Percentiles rank a stretch among this genome's conserved stretches.
Evolutionary conservation across 1,140 invertebrate species (phyloP).

Genomic region (Temnothorax longispinosus): DNA sequence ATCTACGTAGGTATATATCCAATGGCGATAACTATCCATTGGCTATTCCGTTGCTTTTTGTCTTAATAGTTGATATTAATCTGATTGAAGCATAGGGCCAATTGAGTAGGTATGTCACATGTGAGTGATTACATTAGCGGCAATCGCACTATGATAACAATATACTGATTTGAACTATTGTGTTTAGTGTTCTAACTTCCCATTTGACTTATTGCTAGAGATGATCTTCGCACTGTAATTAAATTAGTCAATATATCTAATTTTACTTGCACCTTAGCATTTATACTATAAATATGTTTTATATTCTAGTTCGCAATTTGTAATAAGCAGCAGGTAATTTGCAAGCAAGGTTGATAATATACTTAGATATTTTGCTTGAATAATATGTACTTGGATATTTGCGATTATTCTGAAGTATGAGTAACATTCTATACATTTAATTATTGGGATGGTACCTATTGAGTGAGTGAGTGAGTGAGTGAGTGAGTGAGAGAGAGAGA

Average conservation of each 20-base stretch:
- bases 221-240: background rate
- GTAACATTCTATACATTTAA: background rate
- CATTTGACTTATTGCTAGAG: background rate
- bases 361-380: background rate
- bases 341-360: background rate
- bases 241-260: background rate
- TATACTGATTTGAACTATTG: background rate
- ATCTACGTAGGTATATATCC: background rate
- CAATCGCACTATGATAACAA: slow-evolving; percentile 17
- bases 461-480: too few relatives aligned
- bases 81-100: background rate
- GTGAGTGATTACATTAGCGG: slow-evolving; percentile 6
- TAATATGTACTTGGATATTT: background rate
- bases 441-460: background rate
- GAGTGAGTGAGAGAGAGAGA: too few relatives aligned
- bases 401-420: background rate
- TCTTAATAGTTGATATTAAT: slow-evolving; percentile 31
- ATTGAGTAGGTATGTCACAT: slow-evolving; percentile 2
- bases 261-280: background rate
- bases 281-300: background rate
- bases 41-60: background rate
- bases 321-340: too few relatives aligned
- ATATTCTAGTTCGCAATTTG: background rate
- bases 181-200: background rate
- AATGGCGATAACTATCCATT: background rate